phyloP scores from a whole-genome alignment of 2,113 vertebrate species.

The Tinamus guttatus region DNA sequence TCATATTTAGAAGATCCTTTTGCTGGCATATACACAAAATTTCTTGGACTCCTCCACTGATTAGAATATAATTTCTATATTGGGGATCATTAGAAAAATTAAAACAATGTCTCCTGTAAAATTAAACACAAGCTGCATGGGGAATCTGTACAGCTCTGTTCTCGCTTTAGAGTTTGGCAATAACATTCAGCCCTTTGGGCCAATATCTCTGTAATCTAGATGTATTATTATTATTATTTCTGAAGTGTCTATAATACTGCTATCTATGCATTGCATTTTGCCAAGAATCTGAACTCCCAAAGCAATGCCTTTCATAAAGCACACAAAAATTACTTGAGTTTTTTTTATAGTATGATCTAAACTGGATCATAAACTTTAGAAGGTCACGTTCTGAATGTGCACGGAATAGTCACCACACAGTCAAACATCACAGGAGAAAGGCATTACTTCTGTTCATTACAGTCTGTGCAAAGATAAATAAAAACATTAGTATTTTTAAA shows the following conservation, averaged over 20 bases:
- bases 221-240: slow-evolving; percentile 44
- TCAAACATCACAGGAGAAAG: background rate
- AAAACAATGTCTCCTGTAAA: slow-evolving; percentile 59
- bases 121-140: slow-evolving; percentile 42
- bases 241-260: background rate
- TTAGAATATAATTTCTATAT: slow-evolving; percentile 38
- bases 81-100: slow-evolving; percentile 53
- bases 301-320: slow-evolving; percentile 1
- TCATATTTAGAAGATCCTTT: slow-evolving; percentile 23
- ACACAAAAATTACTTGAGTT: background rate
- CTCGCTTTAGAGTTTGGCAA: slow-evolving; percentile 26
- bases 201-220: slow-evolving; percentile 25
- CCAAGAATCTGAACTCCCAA: slow-evolving; percentile 15
- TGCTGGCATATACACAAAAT: slow-evolving; percentile 20
- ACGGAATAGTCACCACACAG: background rate
- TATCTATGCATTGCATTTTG: background rate
- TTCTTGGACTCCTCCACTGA: slow-evolving; percentile 31
- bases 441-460: background rate
- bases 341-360: background rate
- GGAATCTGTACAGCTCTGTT: background rate
- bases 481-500: slow-evolving; percentile 8
- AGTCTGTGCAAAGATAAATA: background rate
- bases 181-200: slow-evolving; percentile 9
- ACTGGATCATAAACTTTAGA: background rate
- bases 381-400: slow-evolving; percentile 5